A percentile compares a stretch with the other conserved stretches of the same genome.
Conservation (phyloP, 2,888 invertebrate species). For the Pristionchus entomophagus region DNA sequence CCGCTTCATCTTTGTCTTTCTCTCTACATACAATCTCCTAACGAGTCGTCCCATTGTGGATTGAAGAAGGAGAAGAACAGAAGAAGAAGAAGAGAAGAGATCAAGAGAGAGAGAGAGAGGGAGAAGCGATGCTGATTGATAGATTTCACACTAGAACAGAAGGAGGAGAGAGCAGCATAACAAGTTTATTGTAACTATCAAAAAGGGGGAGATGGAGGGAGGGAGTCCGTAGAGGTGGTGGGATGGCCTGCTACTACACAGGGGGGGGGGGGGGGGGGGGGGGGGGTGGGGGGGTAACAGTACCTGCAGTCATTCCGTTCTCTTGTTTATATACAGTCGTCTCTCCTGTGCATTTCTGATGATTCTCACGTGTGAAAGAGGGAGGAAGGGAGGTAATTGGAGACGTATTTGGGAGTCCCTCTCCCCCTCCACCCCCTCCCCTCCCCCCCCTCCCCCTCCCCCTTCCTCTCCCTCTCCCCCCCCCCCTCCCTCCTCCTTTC, state of each 20-base stretch:
- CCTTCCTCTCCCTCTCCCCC: background rate
- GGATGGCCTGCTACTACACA: background rate
- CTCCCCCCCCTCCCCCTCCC: background rate
- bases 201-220: background rate
- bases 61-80: background rate
- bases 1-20: background rate
- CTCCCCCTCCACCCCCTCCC: background rate
- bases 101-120: background rate
- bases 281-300: background rate
- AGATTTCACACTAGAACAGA: slow-evolving; percentile 18
- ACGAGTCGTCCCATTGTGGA: background rate
- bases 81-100: background rate
- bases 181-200: slow-evolving; percentile 37
- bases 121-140: background rate
- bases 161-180: background rate
- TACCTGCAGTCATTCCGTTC: background rate
- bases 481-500: background rate
- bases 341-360: slow-evolving; percentile 26
- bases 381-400: background rate
- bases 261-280: background rate
- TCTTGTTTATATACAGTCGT: slow-evolving; percentile 33
- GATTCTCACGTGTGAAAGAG: background rate
- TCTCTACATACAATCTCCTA: background rate
- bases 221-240: background rate
- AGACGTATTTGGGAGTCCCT: slow-evolving; percentile 31